Base-by-base conservation (phyloP, 2,113 vertebrate species). In the Tupaia chinensis region DNA sequence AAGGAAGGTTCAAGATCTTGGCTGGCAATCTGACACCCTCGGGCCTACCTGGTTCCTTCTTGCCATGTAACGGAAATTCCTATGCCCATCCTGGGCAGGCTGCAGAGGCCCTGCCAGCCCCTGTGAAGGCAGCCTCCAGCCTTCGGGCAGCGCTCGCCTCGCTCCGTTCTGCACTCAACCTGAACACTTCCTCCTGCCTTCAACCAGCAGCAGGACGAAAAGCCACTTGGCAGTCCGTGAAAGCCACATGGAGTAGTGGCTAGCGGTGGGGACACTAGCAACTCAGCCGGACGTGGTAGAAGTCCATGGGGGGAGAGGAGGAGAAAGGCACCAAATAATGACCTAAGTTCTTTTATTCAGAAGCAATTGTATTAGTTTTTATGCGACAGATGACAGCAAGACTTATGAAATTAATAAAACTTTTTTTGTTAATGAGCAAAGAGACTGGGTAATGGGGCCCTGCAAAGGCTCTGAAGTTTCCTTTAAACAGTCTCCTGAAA, bases 351-450 rank as follows among this genome's bases (percentile, higher is more conserved):
- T 97, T 92, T 97, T 93, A 96, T 95, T 89, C 89, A 95, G 87
- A 95, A 95, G 94, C 79, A 69, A 92, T 83, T 83, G 88, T 79
- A 94, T 96, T 60, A 83, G 16, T 9, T 97, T 9, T 97, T 91
- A 88, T 32, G 44, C 94, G 96, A 91, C 14, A 96, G 88, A 89
- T 89, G 87, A 97, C 79, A 97, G 53, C 19, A 76, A 73, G 97
- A 94, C 96, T 97, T 73, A 83, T 68, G 94, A 97, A 97, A 82
- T 90, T 96, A 97, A 98, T 96, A 96, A 76, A 91, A 83, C 20
- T n/a, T 90, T 53, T 81, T 92, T 84, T 58, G 53, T 19, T n/a
- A 79, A 66, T 44, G 53, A 93, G 82, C 63, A 70, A 85, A 97
- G 82, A 94, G 82, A 76, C 74, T 85, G 60, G 60, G 61, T 92